Evolutionary conservation across 2,797 vertebrate species (phyloP), one percentile per base, ranked within the genome.

Genomic region (Ceryle rudis): DNA sequence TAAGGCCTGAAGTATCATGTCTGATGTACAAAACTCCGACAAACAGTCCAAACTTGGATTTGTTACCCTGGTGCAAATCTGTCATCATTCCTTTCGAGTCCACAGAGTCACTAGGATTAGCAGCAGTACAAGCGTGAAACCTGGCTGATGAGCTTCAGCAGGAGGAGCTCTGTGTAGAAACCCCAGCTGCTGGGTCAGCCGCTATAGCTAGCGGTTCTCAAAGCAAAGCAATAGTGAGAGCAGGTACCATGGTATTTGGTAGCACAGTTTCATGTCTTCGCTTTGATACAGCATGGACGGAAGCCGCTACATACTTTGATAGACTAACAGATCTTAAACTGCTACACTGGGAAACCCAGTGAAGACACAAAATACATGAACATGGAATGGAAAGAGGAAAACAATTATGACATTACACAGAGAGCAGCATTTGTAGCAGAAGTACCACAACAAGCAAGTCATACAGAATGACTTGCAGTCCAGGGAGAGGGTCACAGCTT

Each of bases 51-150:
- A 72, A 86, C 15, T 16, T 13, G 20, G 25, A 46, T 25, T 37
- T 61, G 8, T 65, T 46, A 51, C 49, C 20, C 42, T 28, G 9
- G 62, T 87, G 72, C 61, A 89, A 89, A 94, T 80, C 89, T 31
- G 46, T 28, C 47, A 77, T 77, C 16, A 14, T 67, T 82, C 51
- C 51, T 64, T 88, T 71, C 61, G 85, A 95, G 6, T 35, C 57
- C 5, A 12, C 11, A 67, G 47, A 86, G 39, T 82, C 60, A 55
- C 51, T 9, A 25, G 41, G 84, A 91, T 87, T 92, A 97, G 57
- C 42, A 93, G 65, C 37, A 86, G 35, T 33, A 10, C 18, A 49
- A 85, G 79, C 23, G 89, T 88, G 85, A 94, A 70, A 81, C 60
- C 18, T 67, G 57, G 81, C 80, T 1, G 8, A 57, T 35, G 60